phyloP scores from a whole-genome alignment of 2,113 vertebrate species.

The Ibidorhyncha struthersii region DNA sequence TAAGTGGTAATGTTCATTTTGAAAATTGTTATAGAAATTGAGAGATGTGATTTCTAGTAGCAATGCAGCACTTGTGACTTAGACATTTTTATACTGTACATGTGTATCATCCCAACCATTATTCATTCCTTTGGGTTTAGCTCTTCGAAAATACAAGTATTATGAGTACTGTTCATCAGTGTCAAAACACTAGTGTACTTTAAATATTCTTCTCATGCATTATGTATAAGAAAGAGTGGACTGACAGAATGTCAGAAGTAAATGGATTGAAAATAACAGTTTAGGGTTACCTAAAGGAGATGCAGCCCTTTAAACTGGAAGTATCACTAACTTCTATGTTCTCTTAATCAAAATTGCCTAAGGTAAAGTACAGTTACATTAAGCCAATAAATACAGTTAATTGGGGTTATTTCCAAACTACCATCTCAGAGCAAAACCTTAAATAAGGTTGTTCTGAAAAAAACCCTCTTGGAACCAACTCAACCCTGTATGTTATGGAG shows the following conservation, averaged over 20 bases:
- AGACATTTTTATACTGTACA: background rate
- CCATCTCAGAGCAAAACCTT: background rate
- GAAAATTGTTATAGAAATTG: background rate
- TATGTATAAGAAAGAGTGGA: background rate
- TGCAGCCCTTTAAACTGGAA: background rate
- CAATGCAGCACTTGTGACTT: background rate
- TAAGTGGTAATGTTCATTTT: background rate
- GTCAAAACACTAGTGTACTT: slow-evolving; percentile 21
- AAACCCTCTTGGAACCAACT: background rate
- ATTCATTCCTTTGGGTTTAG: background rate
- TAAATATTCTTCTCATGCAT: background rate
- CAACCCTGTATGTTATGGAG: background rate
- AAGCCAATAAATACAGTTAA: background rate
- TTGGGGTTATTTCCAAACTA: background rate
- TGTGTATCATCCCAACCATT: background rate
- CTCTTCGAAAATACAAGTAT: background rate
- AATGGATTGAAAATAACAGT: slow-evolving; percentile 23
- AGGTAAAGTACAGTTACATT: background rate
- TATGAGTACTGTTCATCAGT: background rate
- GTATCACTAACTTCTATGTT: background rate
- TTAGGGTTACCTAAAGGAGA: background rate
- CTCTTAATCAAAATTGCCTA: background rate
- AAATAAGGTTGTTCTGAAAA: background rate
- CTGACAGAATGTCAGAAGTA: slow-evolving; percentile 12
- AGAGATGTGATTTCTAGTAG: background rate